These are phyloP conservation scores for Taphrorychus bicolor DNA, from an alignment of 2,888 invertebrate genomes.

Conservation along the genomic window DNA sequence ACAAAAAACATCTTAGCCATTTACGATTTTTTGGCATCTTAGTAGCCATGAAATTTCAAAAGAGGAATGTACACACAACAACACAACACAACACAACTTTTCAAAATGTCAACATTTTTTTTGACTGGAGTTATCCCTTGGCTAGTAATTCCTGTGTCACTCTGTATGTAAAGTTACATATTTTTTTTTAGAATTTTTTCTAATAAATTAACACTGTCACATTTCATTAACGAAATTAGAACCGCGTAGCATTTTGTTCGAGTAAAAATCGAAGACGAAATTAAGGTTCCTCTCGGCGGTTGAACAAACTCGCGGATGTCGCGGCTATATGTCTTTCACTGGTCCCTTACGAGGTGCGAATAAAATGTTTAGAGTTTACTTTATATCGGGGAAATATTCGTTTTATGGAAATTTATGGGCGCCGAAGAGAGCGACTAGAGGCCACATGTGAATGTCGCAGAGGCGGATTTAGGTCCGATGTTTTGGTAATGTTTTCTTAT, in stretches of 20 bases:
- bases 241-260: slow-evolving; percentile 27
- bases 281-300: slow-evolving; percentile 21
- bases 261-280: neutral
- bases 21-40: too few relatives aligned
- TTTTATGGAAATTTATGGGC: slow-evolving; percentile 44
- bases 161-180: too few relatives aligned
- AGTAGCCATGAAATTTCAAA: too few relatives aligned
- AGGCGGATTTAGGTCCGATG: neutral
- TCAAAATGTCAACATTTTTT: too few relatives aligned
- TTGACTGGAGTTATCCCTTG: too few relatives aligned
- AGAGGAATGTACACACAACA: too few relatives aligned
- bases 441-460: slow-evolving; percentile 43
- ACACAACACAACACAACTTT: too few relatives aligned
- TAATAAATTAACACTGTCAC: neutral
- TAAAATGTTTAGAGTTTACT: slow-evolving; percentile 54
- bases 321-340: slow-evolving; percentile 55
- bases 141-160: too few relatives aligned
- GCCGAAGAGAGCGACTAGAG: slow-evolving; percentile 35
- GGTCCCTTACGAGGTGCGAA: slow-evolving; percentile 55
- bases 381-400: slow-evolving; percentile 50
- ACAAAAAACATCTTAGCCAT: too few relatives aligned
- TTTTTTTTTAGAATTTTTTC: too few relatives aligned
- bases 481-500: too few relatives aligned
- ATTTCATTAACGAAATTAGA: neutral
- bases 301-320: slow-evolving; percentile 53